phyloP scores from a whole-genome alignment of 2,797 vertebrate genomes.

The Balearica regulorum region DNA sequence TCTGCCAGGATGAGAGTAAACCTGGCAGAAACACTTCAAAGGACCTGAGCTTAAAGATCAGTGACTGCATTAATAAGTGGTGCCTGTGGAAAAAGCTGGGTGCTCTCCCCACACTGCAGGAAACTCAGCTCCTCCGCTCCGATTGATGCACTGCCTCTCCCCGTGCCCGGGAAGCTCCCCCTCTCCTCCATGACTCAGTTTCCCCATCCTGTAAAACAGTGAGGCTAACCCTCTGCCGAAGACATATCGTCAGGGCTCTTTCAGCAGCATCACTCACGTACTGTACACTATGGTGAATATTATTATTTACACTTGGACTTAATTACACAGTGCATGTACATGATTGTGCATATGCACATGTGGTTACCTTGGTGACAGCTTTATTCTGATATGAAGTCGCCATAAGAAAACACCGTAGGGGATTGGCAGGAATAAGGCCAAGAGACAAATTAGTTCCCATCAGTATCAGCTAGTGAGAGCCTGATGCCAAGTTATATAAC shows the following conservation, averaged over 20 bases:
- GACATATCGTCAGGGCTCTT: background rate
- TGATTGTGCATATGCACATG: conserved; percentile 26
- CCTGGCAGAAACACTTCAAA: background rate
- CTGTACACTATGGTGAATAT: background rate
- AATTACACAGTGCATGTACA: background rate
- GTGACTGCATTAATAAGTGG: background rate
- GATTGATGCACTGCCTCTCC: background rate
- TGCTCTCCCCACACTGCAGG: background rate
- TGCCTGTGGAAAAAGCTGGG: background rate
- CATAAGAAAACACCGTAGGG: conserved; percentile 17
- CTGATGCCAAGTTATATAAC: conserved; percentile 31
- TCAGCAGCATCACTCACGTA: background rate
- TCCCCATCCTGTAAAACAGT: background rate
- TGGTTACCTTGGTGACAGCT: conserved; percentile 60
- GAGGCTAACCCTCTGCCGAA: background rate
- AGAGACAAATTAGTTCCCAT: conserved; percentile 52
- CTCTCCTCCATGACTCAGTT: background rate
- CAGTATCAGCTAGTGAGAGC: background rate
- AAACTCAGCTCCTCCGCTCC: background rate
- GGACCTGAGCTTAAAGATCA: background rate
- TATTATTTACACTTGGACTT: conserved; percentile 36
- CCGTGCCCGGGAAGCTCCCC: background rate
- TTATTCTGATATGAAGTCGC: conserved; percentile 10
- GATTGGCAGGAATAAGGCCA: conserved; percentile 51
- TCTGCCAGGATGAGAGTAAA: background rate